Evolutionary conservation across 2,888 invertebrate genomes (phyloP).

Genomic region (Dichetophora obliterata): DNA sequence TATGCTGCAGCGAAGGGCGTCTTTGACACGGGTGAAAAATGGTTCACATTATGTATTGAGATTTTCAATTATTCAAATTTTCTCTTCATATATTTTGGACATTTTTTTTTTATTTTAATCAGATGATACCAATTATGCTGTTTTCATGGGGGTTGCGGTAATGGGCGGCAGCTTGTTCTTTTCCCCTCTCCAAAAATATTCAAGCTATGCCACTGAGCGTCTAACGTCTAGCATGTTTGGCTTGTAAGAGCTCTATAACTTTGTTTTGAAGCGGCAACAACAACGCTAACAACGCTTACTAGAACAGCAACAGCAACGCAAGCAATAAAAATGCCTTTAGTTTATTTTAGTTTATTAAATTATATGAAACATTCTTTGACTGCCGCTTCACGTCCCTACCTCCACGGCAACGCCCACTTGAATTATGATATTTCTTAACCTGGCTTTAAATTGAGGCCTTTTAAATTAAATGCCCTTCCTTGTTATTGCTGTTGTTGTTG

Average conservation of each 20-base stretch:
- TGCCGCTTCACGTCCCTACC: no score
- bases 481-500: background rate
- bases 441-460: conserved; percentile 30
- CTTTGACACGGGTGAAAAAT: no score
- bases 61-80: no score
- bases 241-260: background rate
- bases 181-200: no score
- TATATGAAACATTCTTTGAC: conserved; percentile 8
- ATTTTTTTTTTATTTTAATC: no score
- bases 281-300: background rate
- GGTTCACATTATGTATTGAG: no score
- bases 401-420: conserved; percentile 19
- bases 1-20: no score
- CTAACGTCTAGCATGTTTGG: background rate
- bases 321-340: background rate
- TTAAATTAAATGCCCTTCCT: conserved; percentile 14
- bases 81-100: no score
- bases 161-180: no score
- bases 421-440: conserved; percentile 25
- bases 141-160: no score
- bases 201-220: no score
- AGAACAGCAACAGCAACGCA: conserved; percentile 15
- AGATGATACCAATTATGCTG: no score
- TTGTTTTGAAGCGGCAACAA: conserved; percentile 5
- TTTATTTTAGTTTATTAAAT: conserved; percentile 35